Evolutionary conservation across 2,888 invertebrate species (phyloP).

Genomic region (Caenorhabditis afra): DNA sequence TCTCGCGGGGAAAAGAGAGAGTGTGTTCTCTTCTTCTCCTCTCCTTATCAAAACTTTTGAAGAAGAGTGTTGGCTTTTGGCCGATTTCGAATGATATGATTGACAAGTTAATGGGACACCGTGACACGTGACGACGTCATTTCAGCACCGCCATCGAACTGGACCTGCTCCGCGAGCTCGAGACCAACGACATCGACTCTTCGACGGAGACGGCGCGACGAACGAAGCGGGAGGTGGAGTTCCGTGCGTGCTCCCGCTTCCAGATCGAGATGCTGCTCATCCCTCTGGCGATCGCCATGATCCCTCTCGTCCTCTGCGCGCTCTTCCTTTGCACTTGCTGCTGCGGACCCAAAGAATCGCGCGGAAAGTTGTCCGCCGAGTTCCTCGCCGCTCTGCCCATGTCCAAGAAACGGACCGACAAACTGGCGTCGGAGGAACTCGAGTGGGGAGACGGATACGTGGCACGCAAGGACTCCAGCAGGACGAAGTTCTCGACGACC

Average conservation of each 20-base stretch:
- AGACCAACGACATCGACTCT: slow-evolving; percentile 23
- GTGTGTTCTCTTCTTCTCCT: slow-evolving; percentile 14
- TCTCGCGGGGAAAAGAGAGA: no score
- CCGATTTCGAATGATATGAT: slow-evolving; percentile 41
- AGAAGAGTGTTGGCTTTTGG: slow-evolving; percentile 38
- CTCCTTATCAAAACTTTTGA: slow-evolving; percentile 52
- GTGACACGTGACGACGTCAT: neutral
- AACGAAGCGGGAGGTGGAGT: slow-evolving; percentile 59
- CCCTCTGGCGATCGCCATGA: slow-evolving; percentile 76
- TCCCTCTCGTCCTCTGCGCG: slow-evolving; percentile 75
- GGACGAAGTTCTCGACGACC: slow-evolving; percentile 72
- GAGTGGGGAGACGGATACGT: slow-evolving; percentile 73
- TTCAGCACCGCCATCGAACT: slow-evolving; percentile 51
- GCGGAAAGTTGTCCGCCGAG: slow-evolving; percentile 72
- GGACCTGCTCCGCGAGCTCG: slow-evolving; percentile 61
- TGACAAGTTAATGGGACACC: slow-evolving; percentile 33
- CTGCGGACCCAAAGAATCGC: slow-evolving; percentile 77
- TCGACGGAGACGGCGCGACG: neutral
- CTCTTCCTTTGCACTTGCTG: slow-evolving; percentile 77
- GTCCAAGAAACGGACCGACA: slow-evolving; percentile 52
- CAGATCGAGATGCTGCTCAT: slow-evolving; percentile 72
- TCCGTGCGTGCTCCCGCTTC: slow-evolving; percentile 64
- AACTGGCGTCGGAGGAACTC: slow-evolving; percentile 63
- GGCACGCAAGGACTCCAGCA: slow-evolving; percentile 69
- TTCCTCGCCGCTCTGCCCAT: slow-evolving; percentile 63